phyloP scores from a whole-genome alignment of 2,113 vertebrate genomes.

The Acanthisitta chloris region DNA sequence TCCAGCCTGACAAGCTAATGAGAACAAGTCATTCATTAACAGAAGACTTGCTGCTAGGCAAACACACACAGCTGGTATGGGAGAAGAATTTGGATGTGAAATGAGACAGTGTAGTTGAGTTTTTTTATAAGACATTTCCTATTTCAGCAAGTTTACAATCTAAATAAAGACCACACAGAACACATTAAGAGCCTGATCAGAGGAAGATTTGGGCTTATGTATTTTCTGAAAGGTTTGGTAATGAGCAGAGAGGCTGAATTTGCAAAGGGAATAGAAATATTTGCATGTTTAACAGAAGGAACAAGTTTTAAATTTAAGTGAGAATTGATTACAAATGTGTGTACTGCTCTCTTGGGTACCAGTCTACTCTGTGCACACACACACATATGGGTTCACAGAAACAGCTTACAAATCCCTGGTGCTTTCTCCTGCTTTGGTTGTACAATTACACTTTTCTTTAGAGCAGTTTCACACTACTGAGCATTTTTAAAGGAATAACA shows the following conservation, averaged over 20 bases:
- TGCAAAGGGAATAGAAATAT: background rate
- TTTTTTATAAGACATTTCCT: slow-evolving; percentile 35
- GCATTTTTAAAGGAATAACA: background rate
- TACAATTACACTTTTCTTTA: background rate
- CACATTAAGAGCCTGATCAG: slow-evolving; percentile 4
- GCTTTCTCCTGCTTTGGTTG: background rate
- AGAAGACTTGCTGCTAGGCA: slow-evolving; percentile 59
- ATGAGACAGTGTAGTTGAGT: background rate
- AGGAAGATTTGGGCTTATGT: background rate
- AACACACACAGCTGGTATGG: slow-evolving; percentile 54
- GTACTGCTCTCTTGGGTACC: background rate
- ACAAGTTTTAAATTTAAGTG: slow-evolving; percentile 1
- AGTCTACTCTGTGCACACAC: background rate
- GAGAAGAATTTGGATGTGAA: slow-evolving; percentile 58
- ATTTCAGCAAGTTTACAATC: slow-evolving; percentile 47
- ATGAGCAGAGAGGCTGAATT: slow-evolving; percentile 6
- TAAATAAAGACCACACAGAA: slow-evolving; percentile 54
- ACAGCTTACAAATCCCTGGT: background rate
- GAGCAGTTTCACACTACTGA: background rate
- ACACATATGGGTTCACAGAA: background rate
- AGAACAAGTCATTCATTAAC: slow-evolving; percentile 64
- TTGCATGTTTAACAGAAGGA: slow-evolving; percentile 44
- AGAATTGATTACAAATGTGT: background rate
- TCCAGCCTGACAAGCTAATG: slow-evolving; percentile 39
- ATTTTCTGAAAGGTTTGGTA: slow-evolving; percentile 31